phyloP scores from a whole-genome alignment of 2,113 vertebrate genomes.

The Phaethon lepturus region DNA sequence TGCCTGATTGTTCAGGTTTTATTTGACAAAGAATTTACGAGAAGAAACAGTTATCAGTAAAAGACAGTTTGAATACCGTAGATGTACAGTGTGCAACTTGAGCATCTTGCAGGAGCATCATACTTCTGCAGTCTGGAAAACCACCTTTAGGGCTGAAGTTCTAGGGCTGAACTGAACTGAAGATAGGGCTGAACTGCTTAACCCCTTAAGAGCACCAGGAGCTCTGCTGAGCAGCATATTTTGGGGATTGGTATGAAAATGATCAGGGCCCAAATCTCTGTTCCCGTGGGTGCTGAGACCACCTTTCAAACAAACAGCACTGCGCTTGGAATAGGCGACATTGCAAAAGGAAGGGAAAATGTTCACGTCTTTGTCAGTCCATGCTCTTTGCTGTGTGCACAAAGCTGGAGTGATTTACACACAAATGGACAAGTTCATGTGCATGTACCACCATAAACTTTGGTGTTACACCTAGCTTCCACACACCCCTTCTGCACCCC shows the following conservation, averaged over 20 bases:
- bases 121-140: neutral
- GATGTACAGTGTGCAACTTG: neutral
- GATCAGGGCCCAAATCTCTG: neutral
- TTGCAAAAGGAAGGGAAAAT: neutral
- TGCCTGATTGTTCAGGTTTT: neutral
- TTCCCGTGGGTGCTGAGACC: neutral
- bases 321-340: neutral
- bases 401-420: neutral
- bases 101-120: neutral
- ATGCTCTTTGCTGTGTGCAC: accelerated
- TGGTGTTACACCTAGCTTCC: neutral
- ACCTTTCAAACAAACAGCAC: neutral
- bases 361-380: neutral
- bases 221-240: neutral
- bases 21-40: neutral
- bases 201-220: neutral
- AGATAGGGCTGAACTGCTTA: neutral
- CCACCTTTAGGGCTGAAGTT: neutral
- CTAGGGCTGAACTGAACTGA: neutral
- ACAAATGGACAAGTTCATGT: neutral
- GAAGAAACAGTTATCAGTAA: neutral
- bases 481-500: neutral
- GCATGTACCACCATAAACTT: neutral
- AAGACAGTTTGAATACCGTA: neutral
- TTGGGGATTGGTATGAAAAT: neutral